Conservation (phyloP, 2,888 invertebrate species). For the Cosmopolites sordidus region DNA sequence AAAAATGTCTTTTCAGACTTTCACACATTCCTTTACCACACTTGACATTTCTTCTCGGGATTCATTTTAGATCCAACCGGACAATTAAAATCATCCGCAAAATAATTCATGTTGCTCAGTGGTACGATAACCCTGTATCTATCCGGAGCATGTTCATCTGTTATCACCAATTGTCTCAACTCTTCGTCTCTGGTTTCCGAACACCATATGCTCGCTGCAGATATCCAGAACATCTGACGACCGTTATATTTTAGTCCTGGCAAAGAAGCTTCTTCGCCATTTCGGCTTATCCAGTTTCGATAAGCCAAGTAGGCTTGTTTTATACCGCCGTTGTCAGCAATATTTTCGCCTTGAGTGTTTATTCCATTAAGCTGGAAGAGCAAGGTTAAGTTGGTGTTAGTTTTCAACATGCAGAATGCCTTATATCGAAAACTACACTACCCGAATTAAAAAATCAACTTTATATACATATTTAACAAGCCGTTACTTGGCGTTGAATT, state of each 20-base stretch:
- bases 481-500: too few relatives aligned
- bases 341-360: conserved; percentile 90
- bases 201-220: conserved; percentile 61
- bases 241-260: conserved; percentile 45
- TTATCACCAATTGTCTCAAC: conserved; percentile 41
- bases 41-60: conserved; percentile 57
- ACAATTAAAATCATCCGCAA: conserved; percentile 60
- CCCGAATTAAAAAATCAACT: too few relatives aligned
- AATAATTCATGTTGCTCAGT: conserved; percentile 57
- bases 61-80: conserved; percentile 58
- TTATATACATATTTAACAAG: too few relatives aligned
- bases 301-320: conserved; percentile 71
- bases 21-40: conserved; percentile 52
- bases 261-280: conserved; percentile 41
- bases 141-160: conserved; percentile 49
- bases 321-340: conserved; percentile 91
- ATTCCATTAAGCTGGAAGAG: conserved; percentile 75
- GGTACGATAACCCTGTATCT: conserved; percentile 59
- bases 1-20: neutral
- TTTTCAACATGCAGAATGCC: conserved; percentile 3
- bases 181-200: conserved; percentile 45
- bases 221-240: conserved; percentile 57
- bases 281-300: conserved; percentile 40
- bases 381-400: conserved; percentile 31
- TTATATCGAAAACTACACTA: neutral